Percentiles rank a stretch among this genome's conserved stretches.
phyloP scores from a whole-genome alignment of 2,113 vertebrate genomes.

The Charina bottae region DNA sequence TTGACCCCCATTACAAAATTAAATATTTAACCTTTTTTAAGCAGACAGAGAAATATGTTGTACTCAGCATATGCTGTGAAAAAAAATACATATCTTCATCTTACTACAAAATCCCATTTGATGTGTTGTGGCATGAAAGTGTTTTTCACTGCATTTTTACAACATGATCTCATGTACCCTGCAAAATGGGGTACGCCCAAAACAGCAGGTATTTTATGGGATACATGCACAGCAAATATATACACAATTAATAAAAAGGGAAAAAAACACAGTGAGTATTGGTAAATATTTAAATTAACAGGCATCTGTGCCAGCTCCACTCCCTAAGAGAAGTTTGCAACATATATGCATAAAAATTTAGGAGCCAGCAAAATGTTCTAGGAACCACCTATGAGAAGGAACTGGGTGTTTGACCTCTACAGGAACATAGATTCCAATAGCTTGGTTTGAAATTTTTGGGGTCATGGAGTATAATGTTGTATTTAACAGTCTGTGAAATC shows the following conservation, averaged over 20 bases:
- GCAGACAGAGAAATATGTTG: neutral
- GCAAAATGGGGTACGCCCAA: conserved; percentile 86
- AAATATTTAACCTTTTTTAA: conserved; percentile 12
- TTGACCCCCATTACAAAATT: neutral
- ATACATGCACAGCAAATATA: conserved; percentile 77
- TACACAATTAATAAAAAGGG: conserved; percentile 68
- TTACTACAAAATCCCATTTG: conserved; percentile 89
- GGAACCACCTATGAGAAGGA: conserved; percentile 2
- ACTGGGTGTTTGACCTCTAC: conserved; percentile 1
- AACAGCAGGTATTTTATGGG: conserved; percentile 81
- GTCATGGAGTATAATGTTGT: neutral
- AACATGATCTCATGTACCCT: conserved; percentile 86
- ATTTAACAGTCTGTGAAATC: neutral
- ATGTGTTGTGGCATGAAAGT: conserved; percentile 93
- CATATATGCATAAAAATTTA: conserved; percentile 10
- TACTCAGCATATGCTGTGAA: conserved; percentile 67
- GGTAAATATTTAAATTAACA: conserved; percentile 71
- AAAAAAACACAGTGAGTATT: conserved; percentile 46
- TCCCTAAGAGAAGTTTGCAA: conserved; percentile 66
- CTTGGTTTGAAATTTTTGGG: neutral
- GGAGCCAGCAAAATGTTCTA: conserved; percentile 22
- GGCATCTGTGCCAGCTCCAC: conserved; percentile 68
- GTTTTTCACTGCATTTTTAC: conserved; percentile 97
- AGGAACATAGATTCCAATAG: neutral
- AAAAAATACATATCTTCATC: conserved; percentile 69